phyloP scores from a whole-genome alignment of 35 echinoderm and acorn worm species.

The Strongylocentrotus purpuratus region DNA sequence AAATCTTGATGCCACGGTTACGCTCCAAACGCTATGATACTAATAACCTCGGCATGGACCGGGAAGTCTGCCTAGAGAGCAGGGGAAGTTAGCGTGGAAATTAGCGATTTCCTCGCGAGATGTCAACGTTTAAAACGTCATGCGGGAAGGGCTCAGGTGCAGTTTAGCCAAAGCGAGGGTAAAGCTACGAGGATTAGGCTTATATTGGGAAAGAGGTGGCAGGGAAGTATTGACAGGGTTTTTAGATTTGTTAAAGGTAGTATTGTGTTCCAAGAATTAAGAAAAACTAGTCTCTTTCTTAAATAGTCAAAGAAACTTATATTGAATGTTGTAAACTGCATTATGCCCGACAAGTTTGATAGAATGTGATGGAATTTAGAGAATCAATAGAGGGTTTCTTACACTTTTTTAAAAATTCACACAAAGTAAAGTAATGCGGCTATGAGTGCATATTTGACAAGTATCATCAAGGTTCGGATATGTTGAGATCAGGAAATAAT shows the following conservation, averaged over 20 bases:
- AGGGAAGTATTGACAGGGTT: background rate
- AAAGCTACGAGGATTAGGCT: background rate
- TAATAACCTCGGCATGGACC: background rate
- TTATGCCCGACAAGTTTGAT: too few species aligned
- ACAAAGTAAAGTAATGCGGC: too few species aligned
- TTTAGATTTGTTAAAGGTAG: background rate
- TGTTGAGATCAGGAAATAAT: too few species aligned
- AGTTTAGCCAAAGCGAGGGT: background rate
- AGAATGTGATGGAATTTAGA: too few species aligned
- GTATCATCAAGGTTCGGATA: too few species aligned
- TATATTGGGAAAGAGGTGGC: background rate
- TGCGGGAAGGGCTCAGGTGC: background rate
- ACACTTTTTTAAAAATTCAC: too few species aligned
- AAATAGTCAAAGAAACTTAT: too few species aligned
- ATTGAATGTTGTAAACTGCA: too few species aligned
- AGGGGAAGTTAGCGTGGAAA: background rate
- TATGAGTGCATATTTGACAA: too few species aligned
- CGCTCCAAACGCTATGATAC: background rate
- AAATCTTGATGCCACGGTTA: background rate
- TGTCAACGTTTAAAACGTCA: conserved; percentile 2
- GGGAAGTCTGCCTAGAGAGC: background rate
- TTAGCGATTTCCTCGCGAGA: background rate
- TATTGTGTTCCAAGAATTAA: background rate
- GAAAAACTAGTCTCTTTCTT: too few species aligned
- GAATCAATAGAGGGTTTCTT: too few species aligned